These are phyloP conservation scores for Porites divaricata DNA, from an alignment of 92 coral and sea anemone genomes.

Conservation along the genomic window DNA sequence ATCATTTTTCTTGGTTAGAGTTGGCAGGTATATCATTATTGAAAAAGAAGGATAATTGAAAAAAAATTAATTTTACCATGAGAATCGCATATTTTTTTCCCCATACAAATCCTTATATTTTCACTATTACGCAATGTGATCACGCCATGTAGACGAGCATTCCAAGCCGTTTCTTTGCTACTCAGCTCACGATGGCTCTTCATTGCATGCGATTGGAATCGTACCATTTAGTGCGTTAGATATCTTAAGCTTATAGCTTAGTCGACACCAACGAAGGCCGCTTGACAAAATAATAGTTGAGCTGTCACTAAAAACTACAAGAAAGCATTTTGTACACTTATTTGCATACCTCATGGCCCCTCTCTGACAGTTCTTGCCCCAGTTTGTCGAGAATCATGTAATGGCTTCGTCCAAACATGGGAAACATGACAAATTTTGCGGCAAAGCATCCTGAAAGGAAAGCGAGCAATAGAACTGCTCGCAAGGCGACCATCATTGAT, in stretches of 20 bases:
- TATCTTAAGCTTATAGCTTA: background rate
- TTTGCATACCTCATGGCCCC: conserved; percentile 51
- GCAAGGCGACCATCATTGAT: conserved; percentile 11
- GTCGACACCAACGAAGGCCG: background rate
- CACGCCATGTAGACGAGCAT: too few relatives aligned
- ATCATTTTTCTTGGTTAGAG: too few relatives aligned
- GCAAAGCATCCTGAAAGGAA: conserved; percentile 36
- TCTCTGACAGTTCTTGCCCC: conserved; percentile 41
- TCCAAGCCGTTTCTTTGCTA: too few relatives aligned
- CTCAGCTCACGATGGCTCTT: too few relatives aligned
- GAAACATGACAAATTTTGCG: conserved; percentile 39
- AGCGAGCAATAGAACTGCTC: background rate
- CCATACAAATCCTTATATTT: too few relatives aligned
- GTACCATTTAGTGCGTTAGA: background rate
- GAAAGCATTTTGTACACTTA: background rate
- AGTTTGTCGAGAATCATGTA: conserved; percentile 14
- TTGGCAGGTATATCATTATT: too few relatives aligned
- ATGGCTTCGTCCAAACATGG: conserved; percentile 54
- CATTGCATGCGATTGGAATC: too few relatives aligned
- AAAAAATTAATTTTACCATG: too few relatives aligned
- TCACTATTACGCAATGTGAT: too few relatives aligned
- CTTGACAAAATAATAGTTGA: background rate
- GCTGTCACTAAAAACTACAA: too few relatives aligned
- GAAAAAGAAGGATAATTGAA: too few relatives aligned
- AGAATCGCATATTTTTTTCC: too few relatives aligned